phyloP scores from a whole-genome alignment of 2,888 invertebrate genomes.

The Pyrochroa serraticornis region DNA sequence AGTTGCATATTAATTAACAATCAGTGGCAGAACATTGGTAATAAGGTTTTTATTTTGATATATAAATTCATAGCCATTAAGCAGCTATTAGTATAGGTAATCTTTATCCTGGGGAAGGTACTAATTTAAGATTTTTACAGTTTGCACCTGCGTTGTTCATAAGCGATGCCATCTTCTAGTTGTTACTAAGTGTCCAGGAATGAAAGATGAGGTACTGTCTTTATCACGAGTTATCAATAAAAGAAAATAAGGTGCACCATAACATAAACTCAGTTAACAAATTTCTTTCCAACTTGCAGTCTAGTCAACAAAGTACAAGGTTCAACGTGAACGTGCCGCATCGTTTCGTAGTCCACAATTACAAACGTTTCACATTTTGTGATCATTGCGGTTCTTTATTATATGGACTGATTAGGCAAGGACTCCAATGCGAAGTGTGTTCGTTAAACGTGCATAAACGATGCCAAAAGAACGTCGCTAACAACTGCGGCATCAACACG shows the following conservation, averaged over 20 bases:
- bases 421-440: conserved; percentile 95
- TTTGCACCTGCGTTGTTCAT: conserved; percentile 99
- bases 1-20: no score
- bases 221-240: no score
- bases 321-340: conserved; percentile 99
- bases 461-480: conserved; percentile 98
- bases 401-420: conserved; percentile 95
- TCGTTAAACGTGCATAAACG: conserved; percentile 98
- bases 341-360: conserved; percentile 93
- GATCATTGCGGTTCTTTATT: conserved; percentile 98
- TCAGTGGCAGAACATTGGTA: neutral
- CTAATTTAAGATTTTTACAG: conserved; percentile 60
- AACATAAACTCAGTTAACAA: neutral
- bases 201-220: conserved; percentile 79
- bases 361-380: conserved; percentile 98
- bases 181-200: conserved; percentile 98
- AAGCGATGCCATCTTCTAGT: conserved; percentile 97
- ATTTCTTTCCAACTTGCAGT: conserved; percentile 43
- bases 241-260: neutral
- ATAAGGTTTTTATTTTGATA: neutral
- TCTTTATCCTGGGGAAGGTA: neutral
- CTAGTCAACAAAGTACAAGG: conserved; percentile 67
- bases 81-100: neutral
- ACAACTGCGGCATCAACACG: conserved; percentile 98
- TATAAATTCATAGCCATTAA: neutral